Conservation (phyloP, 2,888 invertebrate genomes). For the Aromia moschata region DNA sequence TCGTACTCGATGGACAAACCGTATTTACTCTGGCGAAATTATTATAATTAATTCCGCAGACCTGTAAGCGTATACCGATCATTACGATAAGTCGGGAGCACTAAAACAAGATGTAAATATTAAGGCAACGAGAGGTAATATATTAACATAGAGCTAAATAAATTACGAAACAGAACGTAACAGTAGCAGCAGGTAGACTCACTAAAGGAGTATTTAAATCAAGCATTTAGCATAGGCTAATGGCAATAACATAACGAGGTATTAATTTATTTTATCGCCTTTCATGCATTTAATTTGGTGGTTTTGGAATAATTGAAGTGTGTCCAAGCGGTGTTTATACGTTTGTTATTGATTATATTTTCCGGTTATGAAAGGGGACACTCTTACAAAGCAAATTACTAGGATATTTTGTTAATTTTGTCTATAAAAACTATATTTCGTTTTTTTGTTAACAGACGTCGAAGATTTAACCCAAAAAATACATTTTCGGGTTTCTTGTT, state of each 20-base stretch:
- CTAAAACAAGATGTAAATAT: conserved; percentile 38
- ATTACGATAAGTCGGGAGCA: conserved; percentile 35
- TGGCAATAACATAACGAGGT: conserved; percentile 15
- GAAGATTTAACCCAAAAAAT: too few relatives aligned
- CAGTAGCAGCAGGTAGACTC: conserved; percentile 23
- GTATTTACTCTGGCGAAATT: conserved; percentile 4
- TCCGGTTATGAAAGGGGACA: too few relatives aligned
- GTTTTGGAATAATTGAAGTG: not conserved
- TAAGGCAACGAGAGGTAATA: conserved; percentile 28
- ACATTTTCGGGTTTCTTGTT: too few relatives aligned
- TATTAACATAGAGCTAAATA: conserved; percentile 14
- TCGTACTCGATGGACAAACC: not conserved
- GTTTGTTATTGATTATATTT: too few relatives aligned
- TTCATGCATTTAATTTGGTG: not conserved
- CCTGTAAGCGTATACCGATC: conserved; percentile 29
- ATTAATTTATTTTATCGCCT: conserved; percentile 12
- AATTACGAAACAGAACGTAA: conserved; percentile 19
- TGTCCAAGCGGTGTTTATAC: not conserved
- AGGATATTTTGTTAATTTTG: too few relatives aligned
- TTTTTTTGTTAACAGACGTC: too few relatives aligned
- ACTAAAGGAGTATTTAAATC: conserved; percentile 19
- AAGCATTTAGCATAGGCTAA: conserved; percentile 21
- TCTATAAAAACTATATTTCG: too few relatives aligned
- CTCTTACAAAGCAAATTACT: too few relatives aligned
- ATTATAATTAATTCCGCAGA: conserved; percentile 34